These are phyloP conservation scores for Sula dactylatra DNA, from an alignment of 2,113 vertebrate genomes.

Conservation along the genomic window DNA sequence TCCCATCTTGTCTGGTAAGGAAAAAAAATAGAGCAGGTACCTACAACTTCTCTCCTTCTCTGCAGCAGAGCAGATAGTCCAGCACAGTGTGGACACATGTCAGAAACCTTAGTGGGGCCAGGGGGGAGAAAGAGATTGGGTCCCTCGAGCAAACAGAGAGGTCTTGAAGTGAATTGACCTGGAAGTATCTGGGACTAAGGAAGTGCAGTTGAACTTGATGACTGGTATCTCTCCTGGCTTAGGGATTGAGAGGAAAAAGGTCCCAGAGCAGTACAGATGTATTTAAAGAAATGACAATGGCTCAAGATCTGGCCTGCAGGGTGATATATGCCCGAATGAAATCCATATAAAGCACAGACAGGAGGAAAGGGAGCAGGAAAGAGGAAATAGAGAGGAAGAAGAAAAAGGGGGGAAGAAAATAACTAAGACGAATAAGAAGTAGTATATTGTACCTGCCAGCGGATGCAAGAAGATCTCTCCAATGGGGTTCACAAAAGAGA, in stretches of 20 bases:
- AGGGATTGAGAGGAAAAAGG: not conserved
- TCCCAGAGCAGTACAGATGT: not conserved
- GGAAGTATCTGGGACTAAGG: not conserved
- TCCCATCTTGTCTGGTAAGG: not conserved
- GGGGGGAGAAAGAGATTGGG: not conserved
- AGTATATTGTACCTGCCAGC: conserved; percentile 79
- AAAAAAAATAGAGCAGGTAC: not conserved
- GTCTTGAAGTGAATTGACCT: not conserved
- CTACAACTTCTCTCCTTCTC: not conserved
- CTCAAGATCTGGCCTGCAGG: not conserved
- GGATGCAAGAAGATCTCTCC: conserved; percentile 90
- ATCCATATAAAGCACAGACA: not conserved
- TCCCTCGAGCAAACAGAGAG: not conserved
- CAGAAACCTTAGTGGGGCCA: not conserved
- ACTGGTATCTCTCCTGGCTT: not conserved
- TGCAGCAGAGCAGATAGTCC: not conserved
- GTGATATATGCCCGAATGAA: not conserved
- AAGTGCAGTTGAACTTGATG: not conserved
- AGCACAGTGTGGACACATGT: not conserved
- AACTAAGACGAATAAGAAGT: not conserved
- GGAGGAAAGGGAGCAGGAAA: not conserved
- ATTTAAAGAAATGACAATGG: not conserved
- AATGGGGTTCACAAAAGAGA: conserved; percentile 86
- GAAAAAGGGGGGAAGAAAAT: not conserved
- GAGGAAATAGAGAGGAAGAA: not conserved